phyloP scores from a whole-genome alignment of 2,113 vertebrate species.

The Ptyas mucosa region DNA sequence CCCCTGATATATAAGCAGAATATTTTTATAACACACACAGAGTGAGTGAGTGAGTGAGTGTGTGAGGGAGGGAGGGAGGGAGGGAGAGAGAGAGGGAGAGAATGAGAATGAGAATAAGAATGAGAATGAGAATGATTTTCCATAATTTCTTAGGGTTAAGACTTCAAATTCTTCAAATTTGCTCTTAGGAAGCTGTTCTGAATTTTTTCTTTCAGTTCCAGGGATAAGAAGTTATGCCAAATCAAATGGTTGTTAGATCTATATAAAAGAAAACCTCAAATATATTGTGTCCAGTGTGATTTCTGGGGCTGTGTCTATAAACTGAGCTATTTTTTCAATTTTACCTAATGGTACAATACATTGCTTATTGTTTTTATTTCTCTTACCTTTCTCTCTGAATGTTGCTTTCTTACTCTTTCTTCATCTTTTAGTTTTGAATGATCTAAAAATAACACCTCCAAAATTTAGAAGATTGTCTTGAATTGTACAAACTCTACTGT shows the following conservation, averaged over 20 bases:
- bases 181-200: neutral
- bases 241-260: neutral
- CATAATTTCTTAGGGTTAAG: neutral
- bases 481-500: neutral
- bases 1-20: neutral
- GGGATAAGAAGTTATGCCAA: neutral
- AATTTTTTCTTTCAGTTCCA: neutral
- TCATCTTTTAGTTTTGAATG: constrained; percentile 54
- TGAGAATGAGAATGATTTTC: neutral
- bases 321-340: constrained; percentile 5
- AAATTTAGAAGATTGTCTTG: constrained; percentile 24
- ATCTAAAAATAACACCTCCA: constrained; percentile 41
- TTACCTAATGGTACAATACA: constrained; percentile 4
- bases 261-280: neutral
- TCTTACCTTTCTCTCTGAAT: constrained; percentile 63
- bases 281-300: neutral
- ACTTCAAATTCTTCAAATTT: neutral
- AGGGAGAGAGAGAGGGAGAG: too few relatives aligned
- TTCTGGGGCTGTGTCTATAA: neutral
- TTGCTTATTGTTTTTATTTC: neutral
- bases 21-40: neutral
- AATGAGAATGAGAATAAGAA: too few relatives aligned
- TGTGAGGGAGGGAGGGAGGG: too few relatives aligned
- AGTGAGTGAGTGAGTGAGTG: too few relatives aligned
- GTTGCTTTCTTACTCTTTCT: constrained; percentile 62